A percentile compares a stretch with the other conserved stretches of the same genome.
Evolutionary conservation across 2,113 vertebrate genomes (phyloP).

Genomic region (Vombatus ursinus): DNA sequence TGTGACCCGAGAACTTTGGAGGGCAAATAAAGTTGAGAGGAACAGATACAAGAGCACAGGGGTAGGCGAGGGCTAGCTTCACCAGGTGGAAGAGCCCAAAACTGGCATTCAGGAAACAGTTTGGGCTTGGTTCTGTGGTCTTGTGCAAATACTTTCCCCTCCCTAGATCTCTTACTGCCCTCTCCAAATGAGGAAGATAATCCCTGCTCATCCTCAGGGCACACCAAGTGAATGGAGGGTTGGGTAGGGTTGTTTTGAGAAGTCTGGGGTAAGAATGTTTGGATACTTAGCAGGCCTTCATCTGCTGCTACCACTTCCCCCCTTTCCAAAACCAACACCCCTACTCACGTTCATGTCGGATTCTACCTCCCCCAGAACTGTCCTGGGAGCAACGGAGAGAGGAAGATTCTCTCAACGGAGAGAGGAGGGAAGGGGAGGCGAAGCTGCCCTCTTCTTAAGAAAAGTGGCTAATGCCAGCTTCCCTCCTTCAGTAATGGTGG

Average conservation of each 20-base stretch:
- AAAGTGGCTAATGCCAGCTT: background rate
- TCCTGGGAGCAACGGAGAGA: background rate
- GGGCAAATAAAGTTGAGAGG: background rate
- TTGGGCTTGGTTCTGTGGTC: fast-evolving
- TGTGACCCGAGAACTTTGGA: background rate
- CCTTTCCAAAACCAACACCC: background rate
- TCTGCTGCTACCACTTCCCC: too few species aligned
- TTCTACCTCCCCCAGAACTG: background rate
- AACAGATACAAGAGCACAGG: background rate
- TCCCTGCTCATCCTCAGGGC: background rate
- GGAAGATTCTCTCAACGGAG: background rate
- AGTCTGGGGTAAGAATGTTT: too few species aligned
- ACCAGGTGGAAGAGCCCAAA: background rate
- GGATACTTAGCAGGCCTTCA: too few species aligned
- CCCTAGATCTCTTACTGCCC: background rate
- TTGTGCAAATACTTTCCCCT: background rate
- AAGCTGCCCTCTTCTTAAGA: background rate
- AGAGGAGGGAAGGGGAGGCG: background rate
- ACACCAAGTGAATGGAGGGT: fast-evolving
- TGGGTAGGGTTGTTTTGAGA: too few species aligned
- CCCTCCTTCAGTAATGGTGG: background rate
- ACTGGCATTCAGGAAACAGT: background rate
- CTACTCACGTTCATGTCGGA: background rate
- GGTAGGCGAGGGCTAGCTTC: background rate
- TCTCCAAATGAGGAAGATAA: too few species aligned